Conservation (phyloP, 1,140 invertebrate genomes). For the Lucilia sericata region DNA sequence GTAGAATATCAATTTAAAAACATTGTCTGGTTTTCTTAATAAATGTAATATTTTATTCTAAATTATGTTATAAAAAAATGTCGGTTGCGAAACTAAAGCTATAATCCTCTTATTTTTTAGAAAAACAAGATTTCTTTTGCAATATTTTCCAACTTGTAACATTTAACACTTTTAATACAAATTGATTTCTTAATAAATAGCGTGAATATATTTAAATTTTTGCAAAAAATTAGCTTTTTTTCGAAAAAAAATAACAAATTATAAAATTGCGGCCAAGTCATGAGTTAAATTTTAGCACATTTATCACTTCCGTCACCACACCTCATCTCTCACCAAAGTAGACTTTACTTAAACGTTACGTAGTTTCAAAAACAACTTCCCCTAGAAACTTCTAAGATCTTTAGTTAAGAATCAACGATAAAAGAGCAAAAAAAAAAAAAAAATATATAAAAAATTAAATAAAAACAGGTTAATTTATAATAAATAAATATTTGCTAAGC, state of each 20-base stretch:
- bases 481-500: slow-evolving; percentile 10
- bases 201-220: not conserved
- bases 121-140: too few relatives aligned
- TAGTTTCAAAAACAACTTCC: not conserved
- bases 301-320: not conserved
- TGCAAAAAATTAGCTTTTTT: not conserved
- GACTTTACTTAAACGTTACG: too few relatives aligned
- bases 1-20: too few relatives aligned
- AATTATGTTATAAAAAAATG: too few relatives aligned
- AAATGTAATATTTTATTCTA: too few relatives aligned
- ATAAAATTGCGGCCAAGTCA: slow-evolving; percentile 36
- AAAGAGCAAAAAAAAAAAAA: slow-evolving; percentile 9
- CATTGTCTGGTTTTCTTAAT: too few relatives aligned
- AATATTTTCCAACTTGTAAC: not conserved
- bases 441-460: not conserved
- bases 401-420: not conserved
- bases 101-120: too few relatives aligned
- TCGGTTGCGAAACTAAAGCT: too few relatives aligned
- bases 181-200: not conserved
- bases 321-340: too few relatives aligned
- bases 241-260: slow-evolving; percentile 6
- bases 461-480: slow-evolving; percentile 30
- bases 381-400: slow-evolving; percentile 10
- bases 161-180: not conserved
- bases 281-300: slow-evolving; percentile 37